Base-by-base conservation (phyloP, 2,113 vertebrate genomes). In the Scolopax mira region DNA sequence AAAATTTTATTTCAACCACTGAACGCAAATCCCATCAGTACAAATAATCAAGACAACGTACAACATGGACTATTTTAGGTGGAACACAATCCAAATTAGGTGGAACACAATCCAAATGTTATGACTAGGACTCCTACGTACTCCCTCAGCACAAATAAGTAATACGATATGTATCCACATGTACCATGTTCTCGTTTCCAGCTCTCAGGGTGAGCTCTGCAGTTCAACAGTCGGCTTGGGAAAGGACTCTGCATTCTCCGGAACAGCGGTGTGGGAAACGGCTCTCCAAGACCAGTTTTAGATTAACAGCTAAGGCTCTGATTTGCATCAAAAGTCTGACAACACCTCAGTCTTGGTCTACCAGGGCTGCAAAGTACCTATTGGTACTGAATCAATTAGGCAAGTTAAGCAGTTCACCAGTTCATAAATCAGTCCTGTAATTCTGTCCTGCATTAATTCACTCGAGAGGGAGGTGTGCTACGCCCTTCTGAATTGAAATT, bases 101-200 rank as follows among this genome's bases (percentile, higher is more conserved):
- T 72, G n/a, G 61, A 81, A 73, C 60, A 49, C 75, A 90, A 78
- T 51, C 41, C 79, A 65, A 80, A 69, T 42, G 61, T 79, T 92
- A n/a, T 27, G 70, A 82, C n/a, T 60, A 57, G 39, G 61, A 69
- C 52, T 91, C 87, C 83, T 41, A 67, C 48, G 6, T 17, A 24
- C 16, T 75, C 69, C 80, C 73, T 60, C 8, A 2, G 48, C 2
- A 79, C 69, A 67, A 27, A 9, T 27, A 79, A 78, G 72, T 86
- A 87, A 72, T 17, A 65, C 0, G 3, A 18, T 51, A 33, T 1
- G 17, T 9, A 60, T n/a, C 69, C 46, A 16, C 6, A 30, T 15
- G 61, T 25, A 31, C 71, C 25, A 3, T 0, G 14, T 24, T 52
- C 83, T 48, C 24, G 8, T 37, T 37, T 52, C 48, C 73, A 73